Percentiles rank a stretch among this genome's conserved stretches.
Conservation (phyloP, 2,797 vertebrate genomes). For the Typhlichthys subterraneus region DNA sequence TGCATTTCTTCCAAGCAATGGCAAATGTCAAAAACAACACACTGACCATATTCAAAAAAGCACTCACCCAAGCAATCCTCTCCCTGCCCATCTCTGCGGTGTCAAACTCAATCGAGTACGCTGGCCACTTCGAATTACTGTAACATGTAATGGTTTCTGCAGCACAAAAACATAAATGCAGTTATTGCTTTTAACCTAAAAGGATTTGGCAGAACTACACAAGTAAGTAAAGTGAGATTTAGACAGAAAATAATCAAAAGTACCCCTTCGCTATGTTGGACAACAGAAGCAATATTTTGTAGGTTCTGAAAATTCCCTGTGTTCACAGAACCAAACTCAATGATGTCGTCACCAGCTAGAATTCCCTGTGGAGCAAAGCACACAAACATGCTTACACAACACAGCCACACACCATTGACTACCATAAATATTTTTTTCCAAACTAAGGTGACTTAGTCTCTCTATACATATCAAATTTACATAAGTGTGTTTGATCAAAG, state of each 20-base stretch:
- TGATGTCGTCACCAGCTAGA: constrained; percentile 86
- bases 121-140: constrained; percentile 82
- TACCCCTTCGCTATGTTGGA: constrained; percentile 96
- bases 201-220: neutral
- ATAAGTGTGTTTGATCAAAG: neutral
- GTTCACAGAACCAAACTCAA: constrained; percentile 93
- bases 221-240: too few relatives aligned
- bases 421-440: too few relatives aligned
- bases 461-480: too few relatives aligned
- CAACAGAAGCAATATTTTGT: constrained; percentile 88
- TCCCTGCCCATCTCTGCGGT: constrained; percentile 90
- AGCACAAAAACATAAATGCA: constrained; percentile 12
- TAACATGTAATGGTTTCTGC: constrained; percentile 86
- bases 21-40: neutral
- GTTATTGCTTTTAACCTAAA: constrained; percentile 4
- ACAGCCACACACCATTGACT: too few relatives aligned
- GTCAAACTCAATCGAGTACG: constrained; percentile 84
- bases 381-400: neutral
- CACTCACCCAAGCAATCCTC: constrained; percentile 90
- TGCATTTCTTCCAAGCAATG: too few relatives aligned
- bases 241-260: neutral
- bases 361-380: constrained; percentile 80
- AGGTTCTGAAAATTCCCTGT: constrained; percentile 89
- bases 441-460: too few relatives aligned
- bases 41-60: neutral